phyloP scores from a whole-genome alignment of 53 echinoderm and acorn worm genomes.

The Echinometra lucunter region DNA sequence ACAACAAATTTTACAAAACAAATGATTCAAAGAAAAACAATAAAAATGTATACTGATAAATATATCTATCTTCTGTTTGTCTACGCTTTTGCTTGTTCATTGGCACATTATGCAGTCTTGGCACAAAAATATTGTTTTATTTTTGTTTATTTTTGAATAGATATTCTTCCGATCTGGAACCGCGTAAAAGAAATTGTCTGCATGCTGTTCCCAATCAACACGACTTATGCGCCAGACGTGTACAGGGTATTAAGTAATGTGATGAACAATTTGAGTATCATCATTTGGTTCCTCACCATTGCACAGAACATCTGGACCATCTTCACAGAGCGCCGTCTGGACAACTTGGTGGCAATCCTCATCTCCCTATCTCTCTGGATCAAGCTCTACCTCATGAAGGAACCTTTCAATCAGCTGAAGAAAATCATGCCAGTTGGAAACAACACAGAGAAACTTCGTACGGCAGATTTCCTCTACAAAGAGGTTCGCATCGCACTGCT shows the following conservation, averaged over 20 bases:
- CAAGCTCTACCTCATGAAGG: conserved; percentile 4
- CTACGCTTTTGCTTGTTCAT: no score
- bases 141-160: neutral
- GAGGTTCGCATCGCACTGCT: conserved; percentile 17
- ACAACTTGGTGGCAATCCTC: conserved; percentile 18
- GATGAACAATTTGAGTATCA: neutral
- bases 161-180: neutral
- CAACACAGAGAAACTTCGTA: neutral
- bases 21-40: no score
- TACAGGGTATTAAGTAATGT: neutral
- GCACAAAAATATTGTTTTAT: neutral
- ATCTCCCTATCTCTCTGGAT: neutral
- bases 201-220: neutral
- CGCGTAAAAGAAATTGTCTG: neutral
- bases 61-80: no score
- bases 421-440: neutral
- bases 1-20: no score
- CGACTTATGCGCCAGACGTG: neutral
- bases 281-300: neutral
- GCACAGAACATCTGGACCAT: neutral
- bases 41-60: no score
- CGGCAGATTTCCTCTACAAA: conserved; percentile 32
- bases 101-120: no score
- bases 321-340: neutral
- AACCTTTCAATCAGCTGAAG: neutral